Percentiles rank a stretch among this genome's conserved stretches.
phyloP scores from a whole-genome alignment of 2,797 vertebrate genomes.

The Leuciscus waleckii region DNA sequence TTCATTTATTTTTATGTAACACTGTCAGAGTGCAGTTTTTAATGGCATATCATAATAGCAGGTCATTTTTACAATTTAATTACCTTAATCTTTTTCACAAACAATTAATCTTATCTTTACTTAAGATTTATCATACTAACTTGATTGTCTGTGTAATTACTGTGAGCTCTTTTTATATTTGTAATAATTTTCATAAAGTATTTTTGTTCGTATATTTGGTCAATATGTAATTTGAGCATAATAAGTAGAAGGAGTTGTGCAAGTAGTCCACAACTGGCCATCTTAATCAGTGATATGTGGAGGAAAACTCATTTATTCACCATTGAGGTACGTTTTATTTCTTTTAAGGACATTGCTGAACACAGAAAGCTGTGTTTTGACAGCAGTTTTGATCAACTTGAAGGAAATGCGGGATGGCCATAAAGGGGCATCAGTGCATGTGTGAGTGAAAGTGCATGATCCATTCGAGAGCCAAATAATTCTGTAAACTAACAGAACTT shows the following conservation, averaged over 20 bases:
- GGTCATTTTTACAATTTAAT: not conserved
- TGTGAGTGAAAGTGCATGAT: not conserved
- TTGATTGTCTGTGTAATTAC: not conserved
- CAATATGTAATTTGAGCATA: too few species aligned
- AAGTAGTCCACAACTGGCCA: not conserved
- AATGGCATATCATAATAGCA: not conserved
- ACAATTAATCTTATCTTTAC: not conserved
- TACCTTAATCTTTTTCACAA: not conserved
- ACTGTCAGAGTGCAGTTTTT: constrained; percentile 1
- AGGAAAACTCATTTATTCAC: not conserved
- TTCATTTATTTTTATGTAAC: not conserved
- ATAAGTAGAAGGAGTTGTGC: not conserved
- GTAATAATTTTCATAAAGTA: not conserved
- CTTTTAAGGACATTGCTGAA: not conserved
- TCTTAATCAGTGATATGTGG: not conserved
- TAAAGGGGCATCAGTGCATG: not conserved
- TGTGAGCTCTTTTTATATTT: not conserved
- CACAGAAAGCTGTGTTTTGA: too few species aligned
- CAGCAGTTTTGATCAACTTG: constrained; percentile 36
- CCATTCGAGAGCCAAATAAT: too few species aligned
- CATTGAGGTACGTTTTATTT: not conserved
- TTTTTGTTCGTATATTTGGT: not conserved
- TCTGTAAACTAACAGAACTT: constrained; percentile 53
- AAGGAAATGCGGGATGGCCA: not conserved
- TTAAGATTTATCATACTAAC: not conserved